Base-by-base conservation (phyloP, 2,113 vertebrate genomes). In the Choloepus hoffmanni region DNA sequence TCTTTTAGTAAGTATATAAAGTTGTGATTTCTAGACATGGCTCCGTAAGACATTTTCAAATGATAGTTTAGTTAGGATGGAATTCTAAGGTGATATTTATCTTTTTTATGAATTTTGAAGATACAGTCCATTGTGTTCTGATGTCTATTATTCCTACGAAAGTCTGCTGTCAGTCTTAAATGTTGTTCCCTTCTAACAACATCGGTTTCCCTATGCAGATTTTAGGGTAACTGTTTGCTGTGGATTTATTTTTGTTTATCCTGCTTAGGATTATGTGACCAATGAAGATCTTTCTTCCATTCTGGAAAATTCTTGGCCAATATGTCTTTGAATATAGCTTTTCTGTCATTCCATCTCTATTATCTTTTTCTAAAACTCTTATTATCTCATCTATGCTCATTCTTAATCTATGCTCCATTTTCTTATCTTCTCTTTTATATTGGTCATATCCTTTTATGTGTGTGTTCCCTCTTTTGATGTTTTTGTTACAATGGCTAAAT, bases 31-130 rank as follows among this genome's bases (percentile, higher is more conserved):
- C n/a, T 85, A 60, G 30, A 63, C 45, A 36, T 70, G 58, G 28
- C 87, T 93, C 77, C 73, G 48, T 30, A 73, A 83, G 53, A 65
- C 43, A 82, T 16, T 89, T 95, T 83, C 84, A 72, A 60, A 33
- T 43, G 28, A 73, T 24, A 43, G 55, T 50, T 78, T 67, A 74
- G 40, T 48, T 74, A 88, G 33, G 9, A 50, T 67, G 18, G 45
- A 87, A 58, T 67, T 72, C 45, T 16, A 70, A 65, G 50, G 40
- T 36, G 30, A 63, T 26, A 12, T 13, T 48, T 58, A 33, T 65
- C 18, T 74, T 81, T 60, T 67, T 82, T 40, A 50, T 58, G 60
- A 70, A 65, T 58, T 24, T 30, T 77, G 77, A 67, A 53, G 40
- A 58, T 74, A 45, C 21, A 74, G 28, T 62, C 43, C 24, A 36